Conservation (phyloP, 2,797 vertebrate species). For the Holocentrus rufus region DNA sequence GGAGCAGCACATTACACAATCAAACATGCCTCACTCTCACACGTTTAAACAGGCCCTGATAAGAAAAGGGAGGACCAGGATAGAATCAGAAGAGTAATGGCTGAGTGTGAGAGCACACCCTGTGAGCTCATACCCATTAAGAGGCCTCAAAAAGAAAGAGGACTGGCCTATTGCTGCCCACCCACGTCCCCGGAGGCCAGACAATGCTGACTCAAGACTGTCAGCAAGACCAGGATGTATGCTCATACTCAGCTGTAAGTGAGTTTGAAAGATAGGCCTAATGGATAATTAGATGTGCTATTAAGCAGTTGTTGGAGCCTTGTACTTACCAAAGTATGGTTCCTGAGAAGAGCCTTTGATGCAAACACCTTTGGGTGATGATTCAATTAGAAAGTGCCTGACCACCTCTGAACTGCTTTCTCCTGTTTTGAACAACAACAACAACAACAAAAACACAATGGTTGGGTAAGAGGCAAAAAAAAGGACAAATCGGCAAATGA, state of each 20-base stretch:
- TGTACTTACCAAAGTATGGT: conserved; percentile 89
- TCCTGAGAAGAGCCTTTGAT: conserved; percentile 89
- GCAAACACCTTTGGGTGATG: conserved; percentile 89
- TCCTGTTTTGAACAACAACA: conserved; percentile 43
- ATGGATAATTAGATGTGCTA: background rate
- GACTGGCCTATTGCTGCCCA: background rate
- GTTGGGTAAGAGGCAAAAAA: conserved; percentile 1
- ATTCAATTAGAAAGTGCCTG: conserved; percentile 92
- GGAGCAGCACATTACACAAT: too few species aligned
- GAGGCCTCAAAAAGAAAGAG: background rate
- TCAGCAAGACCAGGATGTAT: background rate
- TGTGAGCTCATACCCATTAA: conserved; percentile 21
- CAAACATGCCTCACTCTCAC: background rate
- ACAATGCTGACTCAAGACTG: conserved; percentile 54
- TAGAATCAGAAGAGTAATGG: background rate
- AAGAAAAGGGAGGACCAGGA: background rate
- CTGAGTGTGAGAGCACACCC: conserved; percentile 39
- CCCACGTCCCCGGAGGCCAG: conserved; percentile 29
- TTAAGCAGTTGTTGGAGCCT: background rate
- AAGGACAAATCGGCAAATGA: conserved; percentile 31
- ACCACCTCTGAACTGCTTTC: conserved; percentile 73
- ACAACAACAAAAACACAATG: conserved; percentile 7
- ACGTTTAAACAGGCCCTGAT: conserved; percentile 1
- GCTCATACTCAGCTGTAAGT: background rate
- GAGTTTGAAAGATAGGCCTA: background rate